phyloP scores from a whole-genome alignment of 2,888 invertebrate species.

The Chloroclysta siterata region DNA sequence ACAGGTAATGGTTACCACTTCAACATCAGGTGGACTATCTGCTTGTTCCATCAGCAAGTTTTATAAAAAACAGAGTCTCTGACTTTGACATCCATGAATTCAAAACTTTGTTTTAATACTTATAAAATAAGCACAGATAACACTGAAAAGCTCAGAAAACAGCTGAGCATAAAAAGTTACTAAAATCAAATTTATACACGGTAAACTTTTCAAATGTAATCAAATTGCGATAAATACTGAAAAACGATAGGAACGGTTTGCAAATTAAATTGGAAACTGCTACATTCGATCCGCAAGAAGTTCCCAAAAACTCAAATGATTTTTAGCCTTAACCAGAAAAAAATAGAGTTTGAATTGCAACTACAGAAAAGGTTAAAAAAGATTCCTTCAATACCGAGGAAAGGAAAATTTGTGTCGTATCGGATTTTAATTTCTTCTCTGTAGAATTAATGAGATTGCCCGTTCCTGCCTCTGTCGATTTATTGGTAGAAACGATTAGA shows the following conservation, averaged over 20 bases:
- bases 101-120: too few relatives aligned
- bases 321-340: conserved; percentile 18
- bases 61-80: too few relatives aligned
- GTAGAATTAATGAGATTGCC: conserved; percentile 80
- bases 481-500: conserved; percentile 61
- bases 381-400: conserved; percentile 50
- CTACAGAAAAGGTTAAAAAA: conserved; percentile 37
- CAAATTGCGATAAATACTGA: conserved; percentile 78
- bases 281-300: conserved; percentile 44
- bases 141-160: neutral
- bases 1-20: too few relatives aligned
- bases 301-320: conserved; percentile 13
- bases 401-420: conserved; percentile 81
- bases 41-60: too few relatives aligned
- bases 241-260: conserved; percentile 75
- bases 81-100: too few relatives aligned
- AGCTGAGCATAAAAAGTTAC: conserved; percentile 9
- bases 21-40: too few relatives aligned
- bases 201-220: conserved; percentile 70
- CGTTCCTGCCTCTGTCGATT: conserved; percentile 60
- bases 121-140: neutral
- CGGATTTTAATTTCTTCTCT: conserved; percentile 82
- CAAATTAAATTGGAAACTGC: conserved; percentile 81
- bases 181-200: conserved; percentile 15
- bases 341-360: conserved; percentile 42